Percentiles rank a stretch among this genome's conserved stretches.
These are phyloP conservation scores for Xestia rhomboidea DNA, from an alignment of 2,888 invertebrate species.

Conservation along the genomic window DNA sequence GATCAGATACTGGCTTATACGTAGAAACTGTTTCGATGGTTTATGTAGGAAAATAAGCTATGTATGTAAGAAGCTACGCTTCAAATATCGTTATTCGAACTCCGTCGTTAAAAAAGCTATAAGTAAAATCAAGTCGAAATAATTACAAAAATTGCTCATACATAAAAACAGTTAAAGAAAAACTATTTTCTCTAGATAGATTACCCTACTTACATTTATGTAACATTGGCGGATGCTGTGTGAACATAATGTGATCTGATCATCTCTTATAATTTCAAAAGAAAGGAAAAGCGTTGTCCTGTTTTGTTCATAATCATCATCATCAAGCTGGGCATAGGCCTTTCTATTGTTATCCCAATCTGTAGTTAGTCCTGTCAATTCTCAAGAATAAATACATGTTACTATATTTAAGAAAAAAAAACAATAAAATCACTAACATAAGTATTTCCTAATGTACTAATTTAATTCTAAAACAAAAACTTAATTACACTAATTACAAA, in stretches of 20 bases:
- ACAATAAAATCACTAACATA: neutral
- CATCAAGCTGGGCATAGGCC: too few species aligned
- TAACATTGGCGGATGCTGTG: constrained; percentile 2
- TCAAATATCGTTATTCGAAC: neutral
- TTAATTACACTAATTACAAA: constrained; percentile 45
- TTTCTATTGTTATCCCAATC: neutral
- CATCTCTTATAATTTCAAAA: neutral
- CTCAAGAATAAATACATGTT: too few species aligned
- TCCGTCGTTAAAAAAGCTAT: neutral
- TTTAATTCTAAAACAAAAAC: constrained; percentile 28
- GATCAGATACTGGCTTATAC: neutral
- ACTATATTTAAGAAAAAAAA: neutral
- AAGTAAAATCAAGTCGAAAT: neutral
- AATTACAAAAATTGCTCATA: neutral
- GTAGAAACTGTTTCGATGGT: neutral
- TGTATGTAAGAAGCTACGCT: neutral
- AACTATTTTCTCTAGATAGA: constrained; percentile 21
- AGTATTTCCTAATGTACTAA: constrained; percentile 18
- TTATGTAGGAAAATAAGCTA: neutral
- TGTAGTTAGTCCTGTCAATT: neutral
- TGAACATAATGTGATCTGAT: neutral
- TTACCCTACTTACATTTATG: constrained; percentile 18
- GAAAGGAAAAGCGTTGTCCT: neutral
- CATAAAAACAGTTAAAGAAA: neutral
- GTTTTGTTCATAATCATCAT: neutral